Percentiles rank a stretch among this genome's conserved stretches.
Conservation (phyloP, 2,888 invertebrate species). For the Idaea dimidiata region DNA sequence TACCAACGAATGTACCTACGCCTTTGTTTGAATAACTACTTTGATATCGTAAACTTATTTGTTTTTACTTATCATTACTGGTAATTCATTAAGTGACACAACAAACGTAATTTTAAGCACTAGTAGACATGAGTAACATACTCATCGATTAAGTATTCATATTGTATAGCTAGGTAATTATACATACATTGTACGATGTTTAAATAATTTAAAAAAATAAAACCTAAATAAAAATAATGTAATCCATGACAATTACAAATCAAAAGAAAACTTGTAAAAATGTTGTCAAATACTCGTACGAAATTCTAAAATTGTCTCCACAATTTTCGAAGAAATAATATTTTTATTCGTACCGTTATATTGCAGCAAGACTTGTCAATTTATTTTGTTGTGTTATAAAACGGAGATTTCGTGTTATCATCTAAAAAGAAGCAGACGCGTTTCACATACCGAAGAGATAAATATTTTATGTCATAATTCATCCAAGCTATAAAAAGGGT, state of each 20-base stretch:
- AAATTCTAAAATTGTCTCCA: conserved; percentile 12
- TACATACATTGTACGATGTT: no score
- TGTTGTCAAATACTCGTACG: neutral
- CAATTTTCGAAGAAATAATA: conserved; percentile 16
- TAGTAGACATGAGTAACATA: no score
- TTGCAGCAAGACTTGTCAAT: conserved; percentile 47
- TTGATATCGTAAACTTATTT: neutral
- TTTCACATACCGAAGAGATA: conserved; percentile 67
- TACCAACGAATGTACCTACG: neutral
- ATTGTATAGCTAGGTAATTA: no score
- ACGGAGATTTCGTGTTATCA: conserved; percentile 63
- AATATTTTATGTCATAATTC: conserved; percentile 76
- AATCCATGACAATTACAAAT: neutral
- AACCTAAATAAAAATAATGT: neutral
- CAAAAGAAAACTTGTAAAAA: neutral
- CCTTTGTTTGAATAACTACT: neutral
- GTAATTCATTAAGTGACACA: no score
- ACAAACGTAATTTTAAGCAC: no score
- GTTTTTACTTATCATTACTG: no score
- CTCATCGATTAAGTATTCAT: no score
- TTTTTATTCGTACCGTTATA: conserved; percentile 31
- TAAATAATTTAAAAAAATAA: neutral
- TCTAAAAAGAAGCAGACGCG: conserved; percentile 63
- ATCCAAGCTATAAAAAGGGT: conserved; percentile 68
- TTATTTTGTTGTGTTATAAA: conserved; percentile 55